A percentile compares a stretch with the other conserved stretches of the same genome.
Evolutionary conservation across 2,888 invertebrate species (phyloP).

Genomic region (Nomada fucata): DNA sequence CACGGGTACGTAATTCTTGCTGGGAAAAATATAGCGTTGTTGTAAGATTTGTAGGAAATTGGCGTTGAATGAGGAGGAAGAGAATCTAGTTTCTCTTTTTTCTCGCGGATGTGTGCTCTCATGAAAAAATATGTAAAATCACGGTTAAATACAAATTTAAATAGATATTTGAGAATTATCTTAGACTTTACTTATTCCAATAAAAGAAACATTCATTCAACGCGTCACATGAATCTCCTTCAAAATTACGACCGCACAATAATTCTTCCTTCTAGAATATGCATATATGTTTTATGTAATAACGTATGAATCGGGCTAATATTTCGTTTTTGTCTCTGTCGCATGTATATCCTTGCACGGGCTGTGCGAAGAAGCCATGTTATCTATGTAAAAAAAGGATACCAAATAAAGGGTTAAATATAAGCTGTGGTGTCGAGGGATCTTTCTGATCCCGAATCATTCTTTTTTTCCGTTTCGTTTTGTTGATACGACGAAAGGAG

Average conservation of each 20-base stretch:
- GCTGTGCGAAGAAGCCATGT: conserved; percentile 37
- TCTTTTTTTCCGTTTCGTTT: conserved; percentile 17
- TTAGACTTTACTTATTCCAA: no score
- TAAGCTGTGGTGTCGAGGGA: conserved; percentile 34
- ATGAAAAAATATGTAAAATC: no score
- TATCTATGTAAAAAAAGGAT: conserved; percentile 3
- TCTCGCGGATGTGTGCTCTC: no score
- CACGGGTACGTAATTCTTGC: neutral
- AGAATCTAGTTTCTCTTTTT: no score
- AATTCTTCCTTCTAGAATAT: conserved; percentile 24
- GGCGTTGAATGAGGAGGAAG: no score
- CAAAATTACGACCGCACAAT: neutral
- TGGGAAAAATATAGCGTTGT: conserved; percentile 5
- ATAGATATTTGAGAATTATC: no score
- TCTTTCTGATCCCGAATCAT: conserved; percentile 11
- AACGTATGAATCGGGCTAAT: conserved; percentile 20
- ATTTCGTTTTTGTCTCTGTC: conserved; percentile 8
- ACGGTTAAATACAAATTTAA: no score
- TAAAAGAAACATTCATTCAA: no score
- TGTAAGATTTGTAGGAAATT: no score
- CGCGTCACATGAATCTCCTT: neutral
- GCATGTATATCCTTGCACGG: conserved; percentile 2
- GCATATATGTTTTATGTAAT: neutral
- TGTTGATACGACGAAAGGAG: conserved; percentile 4
- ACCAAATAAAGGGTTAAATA: conserved; percentile 54